Base-by-base conservation (phyloP, 2,888 invertebrate genomes). In the Pharmacophagus antenor region DNA sequence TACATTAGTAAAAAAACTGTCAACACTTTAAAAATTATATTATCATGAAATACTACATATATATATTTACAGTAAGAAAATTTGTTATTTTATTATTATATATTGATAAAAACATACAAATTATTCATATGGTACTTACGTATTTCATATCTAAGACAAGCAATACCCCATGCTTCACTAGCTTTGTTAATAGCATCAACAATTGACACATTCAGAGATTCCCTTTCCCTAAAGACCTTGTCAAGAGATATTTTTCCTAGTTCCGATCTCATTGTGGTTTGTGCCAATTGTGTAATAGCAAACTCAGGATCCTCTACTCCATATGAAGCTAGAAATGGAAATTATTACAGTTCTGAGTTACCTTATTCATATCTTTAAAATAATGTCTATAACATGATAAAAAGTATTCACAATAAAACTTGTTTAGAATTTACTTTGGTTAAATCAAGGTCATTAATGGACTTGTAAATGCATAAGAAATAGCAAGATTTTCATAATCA, bases 261-360 rank as follows among this genome's bases (percentile, higher is more conserved):
- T 84, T 99, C 99, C 0, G 99, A 99, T 79, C 99, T 94, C 99
- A 99, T 99, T 0, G 99, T 99, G 0, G 99, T 99, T 92, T 99
- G 99, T 2, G 99, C 99, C 49, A 99, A 88, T 85, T 99, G 99
- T 1, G 99, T 99, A 63, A 99, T 98, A 0, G 99, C 99, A 92
- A 98, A 99, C 85, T 99, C 99, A 0, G 99, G 98, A 89, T 99
- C 99, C 87, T 99, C 99, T 10, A 99, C 99, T 21, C 99, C 99
- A 85, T 99, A 99, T 66, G 98, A 98, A 52, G 95, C 95, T 93
- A 65, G 42, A 82, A 79, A 18, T 6, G 22, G 3, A 41, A 37
- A 44, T 51, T 22, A 49, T 22, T 15, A 37, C n/a, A 37, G n/a
- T 37, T 37, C 5, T n/a, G 37, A 15, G 3, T n/a, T n/a, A n/a